These are phyloP conservation scores for Lacanobia oleracea DNA, from an alignment of 2,888 invertebrate species.

Conservation along the genomic window DNA sequence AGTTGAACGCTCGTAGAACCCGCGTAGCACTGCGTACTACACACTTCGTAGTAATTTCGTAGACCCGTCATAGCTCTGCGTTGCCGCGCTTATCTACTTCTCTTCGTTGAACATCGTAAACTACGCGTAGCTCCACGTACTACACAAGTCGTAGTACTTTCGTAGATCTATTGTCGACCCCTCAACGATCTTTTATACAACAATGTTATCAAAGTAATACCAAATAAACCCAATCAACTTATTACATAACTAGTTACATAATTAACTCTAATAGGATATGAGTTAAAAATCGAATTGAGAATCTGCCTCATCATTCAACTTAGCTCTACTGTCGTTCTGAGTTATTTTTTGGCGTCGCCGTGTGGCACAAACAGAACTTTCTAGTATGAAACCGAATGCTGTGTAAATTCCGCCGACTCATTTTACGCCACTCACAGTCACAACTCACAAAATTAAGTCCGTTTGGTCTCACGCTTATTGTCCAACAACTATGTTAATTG, in stretches of 20 bases:
- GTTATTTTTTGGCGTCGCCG: too few species aligned
- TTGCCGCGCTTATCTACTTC: too few species aligned
- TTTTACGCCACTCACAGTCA: too few species aligned
- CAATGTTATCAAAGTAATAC: neutral
- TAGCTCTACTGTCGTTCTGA: constrained; percentile 3
- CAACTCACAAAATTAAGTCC: too few species aligned
- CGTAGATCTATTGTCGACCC: neutral
- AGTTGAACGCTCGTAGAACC: neutral
- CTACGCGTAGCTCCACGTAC: neutral
- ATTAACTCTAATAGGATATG: constrained; percentile 36
- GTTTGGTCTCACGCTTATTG: too few species aligned
- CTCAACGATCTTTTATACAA: neutral
- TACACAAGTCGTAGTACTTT: neutral
- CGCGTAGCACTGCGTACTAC: neutral
- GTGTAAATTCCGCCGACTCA: too few species aligned
- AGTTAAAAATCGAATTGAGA: constrained; percentile 15
- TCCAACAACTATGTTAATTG: too few species aligned
- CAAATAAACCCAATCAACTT: neutral
- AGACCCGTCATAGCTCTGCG: neutral
- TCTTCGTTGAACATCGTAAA: neutral
- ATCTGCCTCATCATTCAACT: constrained; percentile 5
- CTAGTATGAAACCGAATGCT: too few species aligned
- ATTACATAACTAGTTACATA: neutral
- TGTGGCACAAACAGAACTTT: too few species aligned
- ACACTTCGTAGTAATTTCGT: neutral